These are phyloP conservation scores for Diarsia rubi DNA, from an alignment of 2,888 invertebrate species.

Conservation along the genomic window DNA sequence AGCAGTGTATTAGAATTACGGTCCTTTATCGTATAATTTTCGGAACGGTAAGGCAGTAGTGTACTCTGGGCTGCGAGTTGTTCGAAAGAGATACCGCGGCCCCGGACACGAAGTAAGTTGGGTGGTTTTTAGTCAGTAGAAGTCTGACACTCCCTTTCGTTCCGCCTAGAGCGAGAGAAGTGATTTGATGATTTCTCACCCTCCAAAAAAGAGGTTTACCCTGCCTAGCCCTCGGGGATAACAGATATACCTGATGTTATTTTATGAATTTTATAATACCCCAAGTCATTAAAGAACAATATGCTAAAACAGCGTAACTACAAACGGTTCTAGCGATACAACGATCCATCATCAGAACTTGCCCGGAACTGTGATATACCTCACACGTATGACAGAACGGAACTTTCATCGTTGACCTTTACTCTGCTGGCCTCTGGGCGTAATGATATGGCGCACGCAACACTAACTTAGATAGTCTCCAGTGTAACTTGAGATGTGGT, in stretches of 20 bases:
- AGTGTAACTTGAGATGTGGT: constrained; percentile 26
- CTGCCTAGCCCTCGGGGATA: not conserved
- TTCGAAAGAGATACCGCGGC: no score
- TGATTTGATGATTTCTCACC: no score
- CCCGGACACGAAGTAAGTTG: no score
- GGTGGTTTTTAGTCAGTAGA: no score
- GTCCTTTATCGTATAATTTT: not conserved
- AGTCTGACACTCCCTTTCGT: no score
- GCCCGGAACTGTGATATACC: constrained; percentile 53
- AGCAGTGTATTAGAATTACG: not conserved
- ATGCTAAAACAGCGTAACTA: constrained; percentile 13
- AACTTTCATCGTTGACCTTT: constrained; percentile 82
- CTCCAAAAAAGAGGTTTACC: not conserved
- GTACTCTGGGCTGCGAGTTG: not conserved
- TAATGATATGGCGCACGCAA: constrained; percentile 70
- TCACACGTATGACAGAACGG: constrained; percentile 62
- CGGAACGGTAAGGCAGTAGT: not conserved
- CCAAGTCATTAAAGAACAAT: constrained; percentile 56
- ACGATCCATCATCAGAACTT: constrained; percentile 55
- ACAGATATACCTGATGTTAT: not conserved
- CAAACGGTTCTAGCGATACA: constrained; percentile 21
- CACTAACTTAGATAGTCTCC: constrained; percentile 11
- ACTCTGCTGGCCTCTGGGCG: constrained; percentile 69
- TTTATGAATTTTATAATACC: constrained; percentile 6
- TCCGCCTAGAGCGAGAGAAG: no score